These are phyloP conservation scores for Coelogynopora nodosa DNA, from an alignment of 2,888 invertebrate species.

Conservation along the genomic window DNA sequence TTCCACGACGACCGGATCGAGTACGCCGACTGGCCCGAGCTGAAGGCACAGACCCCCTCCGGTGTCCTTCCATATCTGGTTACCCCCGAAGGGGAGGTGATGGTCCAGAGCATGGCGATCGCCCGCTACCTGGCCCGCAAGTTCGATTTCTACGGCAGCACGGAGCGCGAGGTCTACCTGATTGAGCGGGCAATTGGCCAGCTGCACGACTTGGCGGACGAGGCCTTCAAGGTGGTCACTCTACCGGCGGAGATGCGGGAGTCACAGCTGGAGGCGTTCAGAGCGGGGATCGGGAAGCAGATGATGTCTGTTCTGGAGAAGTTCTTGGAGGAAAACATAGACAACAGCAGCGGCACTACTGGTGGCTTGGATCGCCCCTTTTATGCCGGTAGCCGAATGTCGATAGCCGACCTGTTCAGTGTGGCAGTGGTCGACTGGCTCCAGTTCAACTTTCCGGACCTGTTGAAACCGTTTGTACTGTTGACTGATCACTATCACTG, in stretches of 20 bases:
- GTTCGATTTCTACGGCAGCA: constrained; percentile 15
- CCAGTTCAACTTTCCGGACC: not conserved
- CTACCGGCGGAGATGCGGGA: not conserved
- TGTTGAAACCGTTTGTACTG: not conserved
- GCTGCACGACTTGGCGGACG: not conserved
- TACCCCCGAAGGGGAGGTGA: constrained; percentile 2
- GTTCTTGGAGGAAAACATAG: not conserved
- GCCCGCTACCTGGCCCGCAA: constrained; percentile 30
- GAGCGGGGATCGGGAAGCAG: not conserved
- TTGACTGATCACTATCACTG: not conserved
- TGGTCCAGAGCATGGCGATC: constrained; percentile 42
- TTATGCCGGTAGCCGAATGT: not conserved
- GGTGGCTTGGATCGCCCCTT: too few species aligned
- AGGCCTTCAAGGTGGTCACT: not conserved
- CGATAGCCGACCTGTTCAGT: not conserved
- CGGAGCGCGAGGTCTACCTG: constrained; percentile 21
- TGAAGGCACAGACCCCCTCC: constrained; percentile 30
- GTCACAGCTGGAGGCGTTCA: not conserved
- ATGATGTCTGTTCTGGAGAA: not conserved
- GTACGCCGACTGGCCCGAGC: constrained; percentile 34
- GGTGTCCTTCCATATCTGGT: constrained; percentile 30
- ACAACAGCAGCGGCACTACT: not conserved
- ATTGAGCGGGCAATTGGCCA: constrained; percentile 34
- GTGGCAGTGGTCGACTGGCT: not conserved
- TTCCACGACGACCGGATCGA: constrained; percentile 35